phyloP scores from a whole-genome alignment of 2,888 invertebrate species.

The Ellobium chinense region DNA sequence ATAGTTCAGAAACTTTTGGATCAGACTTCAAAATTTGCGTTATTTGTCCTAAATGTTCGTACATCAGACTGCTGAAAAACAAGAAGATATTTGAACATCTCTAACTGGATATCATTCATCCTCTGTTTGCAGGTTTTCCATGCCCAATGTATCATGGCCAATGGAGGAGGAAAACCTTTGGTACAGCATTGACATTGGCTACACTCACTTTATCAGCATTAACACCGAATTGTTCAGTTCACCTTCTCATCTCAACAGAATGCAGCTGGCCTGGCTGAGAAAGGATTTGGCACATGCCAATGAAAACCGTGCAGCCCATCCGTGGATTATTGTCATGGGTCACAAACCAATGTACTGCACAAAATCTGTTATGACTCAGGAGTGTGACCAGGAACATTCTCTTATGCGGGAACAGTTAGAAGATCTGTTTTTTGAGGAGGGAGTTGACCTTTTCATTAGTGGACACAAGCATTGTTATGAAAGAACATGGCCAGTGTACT shows the following conservation, averaged over 20 bases:
- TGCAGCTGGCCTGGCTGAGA: constrained; percentile 67
- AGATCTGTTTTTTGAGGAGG: constrained; percentile 67
- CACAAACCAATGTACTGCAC: constrained; percentile 79
- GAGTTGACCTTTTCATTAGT: constrained; percentile 71
- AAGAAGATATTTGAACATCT: no score
- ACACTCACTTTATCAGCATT: constrained; percentile 70
- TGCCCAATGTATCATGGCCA: constrained; percentile 71
- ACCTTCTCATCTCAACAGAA: constrained; percentile 83
- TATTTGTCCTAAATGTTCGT: no score
- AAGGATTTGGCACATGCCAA: constrained; percentile 68
- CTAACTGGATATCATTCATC: no score
- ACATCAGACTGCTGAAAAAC: no score
- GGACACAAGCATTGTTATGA: constrained; percentile 74
- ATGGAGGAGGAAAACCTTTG: constrained; percentile 73
- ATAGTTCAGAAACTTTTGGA: no score
- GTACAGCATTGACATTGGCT: constrained; percentile 75
- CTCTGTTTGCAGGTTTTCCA: constrained; percentile 70
- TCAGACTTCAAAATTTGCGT: no score
- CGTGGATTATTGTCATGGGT: constrained; percentile 77
- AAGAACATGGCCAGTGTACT: constrained; percentile 71
- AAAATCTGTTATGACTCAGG: constrained; percentile 61
- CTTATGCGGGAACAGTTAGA: constrained; percentile 62
- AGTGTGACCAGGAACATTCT: constrained; percentile 63
- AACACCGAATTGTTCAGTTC: constrained; percentile 67
- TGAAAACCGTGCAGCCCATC: constrained; percentile 57